phyloP scores from a whole-genome alignment of 2,797 vertebrate species.

The Zalophus californianus region DNA sequence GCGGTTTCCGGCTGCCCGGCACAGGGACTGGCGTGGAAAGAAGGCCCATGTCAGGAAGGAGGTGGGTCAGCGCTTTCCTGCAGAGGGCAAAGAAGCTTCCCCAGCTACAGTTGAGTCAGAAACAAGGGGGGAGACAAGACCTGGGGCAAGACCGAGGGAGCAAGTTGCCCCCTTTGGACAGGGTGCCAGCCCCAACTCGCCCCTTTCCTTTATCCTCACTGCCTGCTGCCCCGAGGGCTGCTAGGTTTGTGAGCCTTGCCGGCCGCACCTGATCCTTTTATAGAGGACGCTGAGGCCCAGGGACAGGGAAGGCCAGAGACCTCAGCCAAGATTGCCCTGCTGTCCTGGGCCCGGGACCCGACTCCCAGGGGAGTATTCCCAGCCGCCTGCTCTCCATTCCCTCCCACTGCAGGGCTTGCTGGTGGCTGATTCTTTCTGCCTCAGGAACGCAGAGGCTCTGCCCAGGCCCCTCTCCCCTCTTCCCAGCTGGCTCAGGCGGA shows the following conservation, averaged over 20 bases:
- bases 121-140: background rate
- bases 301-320: rapidly evolving
- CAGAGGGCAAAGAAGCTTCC: background rate
- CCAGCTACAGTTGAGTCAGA: background rate
- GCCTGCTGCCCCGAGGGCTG: rapidly evolving
- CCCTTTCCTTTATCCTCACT: background rate
- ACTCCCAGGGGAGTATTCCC: rapidly evolving
- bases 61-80: too few relatives aligned
- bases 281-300: background rate
- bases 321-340: rapidly evolving
- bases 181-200: rapidly evolving
- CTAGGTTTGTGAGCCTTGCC: too few relatives aligned
- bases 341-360: background rate
- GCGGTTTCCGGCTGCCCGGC: rapidly evolving
- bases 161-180: background rate
- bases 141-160: rapidly evolving
- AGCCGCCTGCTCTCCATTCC: too few relatives aligned
- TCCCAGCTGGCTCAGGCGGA: constrained; percentile 65
- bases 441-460: background rate
- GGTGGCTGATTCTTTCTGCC: background rate
- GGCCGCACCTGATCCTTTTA: rapidly evolving
- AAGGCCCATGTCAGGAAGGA: background rate
- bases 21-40: background rate
- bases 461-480: background rate
- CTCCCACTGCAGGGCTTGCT: background rate